Evolutionary conservation across 2,797 vertebrate species (phyloP), one percentile per base, ranked within the genome.

Genomic region (Gymnocypris eckloni): DNA sequence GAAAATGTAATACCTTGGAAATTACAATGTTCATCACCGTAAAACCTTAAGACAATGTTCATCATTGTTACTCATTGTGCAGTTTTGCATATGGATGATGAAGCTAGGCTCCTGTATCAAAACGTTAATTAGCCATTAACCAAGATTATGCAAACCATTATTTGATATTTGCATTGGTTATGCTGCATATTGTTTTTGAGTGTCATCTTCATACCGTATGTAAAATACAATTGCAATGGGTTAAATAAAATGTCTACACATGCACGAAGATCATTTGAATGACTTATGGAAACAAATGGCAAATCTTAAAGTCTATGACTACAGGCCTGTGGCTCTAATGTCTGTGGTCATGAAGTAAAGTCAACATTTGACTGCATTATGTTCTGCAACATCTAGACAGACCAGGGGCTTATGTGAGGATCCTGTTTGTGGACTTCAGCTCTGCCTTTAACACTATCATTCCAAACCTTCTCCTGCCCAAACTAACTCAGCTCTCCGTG

Each of bases 21-120:
- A 72, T 12, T 18, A 20, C 72, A 4, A 39, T 56, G 50, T 22
- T 20, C 50, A 37, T n/a, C 33, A 59, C 16, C 56, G 28, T 33
- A 41, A 81, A 52, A 39, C 11, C 25, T 81, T 22, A 54, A 54
- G 48, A 39, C 64, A 52, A 15, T 70, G 13, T 33, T 41, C 79
- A 72, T 28, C 6, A 43, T 61, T 45, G 15, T 79, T 45, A 20
- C n/a, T 64, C 20, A 39, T 64, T n/a, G 52, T 43, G 71, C 39
- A 33, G 45, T 45, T 87, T 87, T 87, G 76, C 77, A 89, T 86
- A 52, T 79, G 77, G 48, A 78, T 70, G 43, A 77, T 82, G 66
- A n/a, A 82, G 50, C 71, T 33, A 39, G 25, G 20, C 39, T 64
- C 16, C 33, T 83, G 39, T 48, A 50, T 75, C 20, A 82, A 72